A percentile compares a stretch with the other conserved stretches of the same genome.
phyloP scores from a whole-genome alignment of 2,888 invertebrate species.

The Macaria notata region DNA sequence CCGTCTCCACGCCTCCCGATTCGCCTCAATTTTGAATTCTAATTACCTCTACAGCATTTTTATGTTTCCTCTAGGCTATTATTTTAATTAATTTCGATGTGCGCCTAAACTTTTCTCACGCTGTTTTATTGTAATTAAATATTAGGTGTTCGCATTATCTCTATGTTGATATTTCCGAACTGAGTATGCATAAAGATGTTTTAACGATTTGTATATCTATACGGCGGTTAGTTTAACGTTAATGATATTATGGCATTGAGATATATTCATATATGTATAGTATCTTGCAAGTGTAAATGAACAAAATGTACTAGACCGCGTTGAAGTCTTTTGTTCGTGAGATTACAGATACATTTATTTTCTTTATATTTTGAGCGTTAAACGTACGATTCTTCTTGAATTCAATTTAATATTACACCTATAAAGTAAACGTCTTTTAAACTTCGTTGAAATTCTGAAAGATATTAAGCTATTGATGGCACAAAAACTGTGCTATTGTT shows the following conservation, averaged over 20 bases:
- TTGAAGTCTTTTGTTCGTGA: slow-evolving; percentile 24
- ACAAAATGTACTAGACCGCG: slow-evolving; percentile 6
- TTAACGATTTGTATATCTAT: background rate
- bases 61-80: slow-evolving; percentile 74
- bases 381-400: too few species aligned
- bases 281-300: background rate
- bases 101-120: slow-evolving; percentile 70
- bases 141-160: slow-evolving; percentile 30
- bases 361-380: background rate
- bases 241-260: too few species aligned
- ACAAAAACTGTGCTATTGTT: slow-evolving; percentile 27
- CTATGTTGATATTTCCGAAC: slow-evolving; percentile 20
- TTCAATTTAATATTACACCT: too few species aligned
- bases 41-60: slow-evolving; percentile 71
- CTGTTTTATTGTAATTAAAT: slow-evolving; percentile 56
- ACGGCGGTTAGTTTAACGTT: too few species aligned
- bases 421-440: too few species aligned
- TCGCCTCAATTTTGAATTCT: slow-evolving; percentile 67
- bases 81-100: slow-evolving; percentile 73
- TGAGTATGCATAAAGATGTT: slow-evolving; percentile 1
- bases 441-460: background rate
- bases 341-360: background rate
- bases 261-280: too few species aligned
- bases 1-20: slow-evolving; percentile 49
- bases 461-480: slow-evolving; percentile 7